These are phyloP conservation scores for Embidobia sp. DNA, from an alignment of 2,888 invertebrate genomes.

Conservation along the genomic window DNA sequence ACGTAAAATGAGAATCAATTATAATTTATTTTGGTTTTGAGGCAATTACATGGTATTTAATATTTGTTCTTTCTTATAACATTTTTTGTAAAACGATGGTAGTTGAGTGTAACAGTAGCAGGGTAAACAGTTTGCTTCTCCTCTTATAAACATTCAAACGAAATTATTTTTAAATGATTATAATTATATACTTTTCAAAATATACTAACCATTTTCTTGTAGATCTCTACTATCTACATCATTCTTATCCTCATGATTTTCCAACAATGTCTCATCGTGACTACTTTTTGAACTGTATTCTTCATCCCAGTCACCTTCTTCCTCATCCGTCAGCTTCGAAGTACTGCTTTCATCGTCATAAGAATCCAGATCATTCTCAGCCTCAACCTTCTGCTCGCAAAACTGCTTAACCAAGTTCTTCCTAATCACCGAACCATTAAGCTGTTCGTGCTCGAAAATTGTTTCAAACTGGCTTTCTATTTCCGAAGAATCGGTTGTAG, in stretches of 20 bases:
- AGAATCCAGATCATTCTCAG: conserved; percentile 31
- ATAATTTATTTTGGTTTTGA: too few species aligned
- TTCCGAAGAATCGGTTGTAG: conserved; percentile 73
- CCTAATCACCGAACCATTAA: conserved; percentile 8
- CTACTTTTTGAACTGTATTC: conserved; percentile 30
- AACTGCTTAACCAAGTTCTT: conserved; percentile 28
- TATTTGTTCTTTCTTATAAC: too few species aligned
- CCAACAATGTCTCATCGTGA: conserved; percentile 64
- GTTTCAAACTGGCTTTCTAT: conserved; percentile 62
- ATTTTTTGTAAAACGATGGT: too few species aligned
- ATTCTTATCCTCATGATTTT: conserved; percentile 64
- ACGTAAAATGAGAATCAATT: too few species aligned
- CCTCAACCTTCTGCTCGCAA: conserved; percentile 3
- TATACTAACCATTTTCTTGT: background rate
- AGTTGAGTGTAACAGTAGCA: too few species aligned
- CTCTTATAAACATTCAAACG: too few species aligned
- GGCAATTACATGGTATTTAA: too few species aligned
- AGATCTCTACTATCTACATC: too few species aligned
- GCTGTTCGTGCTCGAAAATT: conserved; percentile 14
- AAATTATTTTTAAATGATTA: too few species aligned
- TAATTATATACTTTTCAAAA: too few species aligned
- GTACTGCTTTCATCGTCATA: conserved; percentile 38
- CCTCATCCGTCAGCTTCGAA: conserved; percentile 19
- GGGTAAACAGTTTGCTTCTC: too few species aligned
- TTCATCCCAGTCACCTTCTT: conserved; percentile 22